Base-by-base conservation (phyloP, 2,797 vertebrate species). In the Furcifer pardalis region DNA sequence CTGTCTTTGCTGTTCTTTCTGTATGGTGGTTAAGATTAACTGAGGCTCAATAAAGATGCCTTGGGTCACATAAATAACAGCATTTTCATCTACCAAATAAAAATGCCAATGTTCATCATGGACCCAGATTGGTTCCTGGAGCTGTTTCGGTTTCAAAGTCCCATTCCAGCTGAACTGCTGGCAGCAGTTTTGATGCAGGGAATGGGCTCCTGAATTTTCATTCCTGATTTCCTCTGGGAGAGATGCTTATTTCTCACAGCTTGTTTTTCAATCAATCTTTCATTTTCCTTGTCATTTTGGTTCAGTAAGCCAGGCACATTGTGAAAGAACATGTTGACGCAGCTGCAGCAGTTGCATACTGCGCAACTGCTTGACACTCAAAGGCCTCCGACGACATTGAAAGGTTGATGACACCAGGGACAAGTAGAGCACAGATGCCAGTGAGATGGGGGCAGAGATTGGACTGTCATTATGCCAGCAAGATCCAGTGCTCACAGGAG, bases 401-500 rank as follows among this genome's bases (percentile, higher is more conserved):
- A 0, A 71, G 68, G 44, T 77, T 87, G 69, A 68, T 37, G 7
- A 1, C 32, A n/a, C 44, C 83, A 56, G 10, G 32, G 49, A 8
- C 7, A 59, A 52, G 37, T 25, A 56, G 44, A 52, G 42, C 30
- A 71, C 78, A 49, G 69, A 25, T 25, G 15, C 15, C 19, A 7
- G 5, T 27, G 27, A 71, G 37, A 71, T n/a, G 17, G 32, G 42
- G 40, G 12, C 35, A 27, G 1, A 4, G 13, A n/a, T 2, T 15
- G 60, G 23, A 25, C 30, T 85, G 46, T 46, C 69, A 79, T 25
- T 84, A 84, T 83, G 84, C 42, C 49, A 69, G n/a, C 78, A 82
- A 88, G 68, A 37, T 52, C 42, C 40, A 44, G 80, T 86, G 86
- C 49, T 90, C 90, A 89, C 60, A 81, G 83, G 90, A 66, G 65